Evolutionary conservation across 2,113 vertebrate species (phyloP).

Genomic region (Sorex fumeus): DNA sequence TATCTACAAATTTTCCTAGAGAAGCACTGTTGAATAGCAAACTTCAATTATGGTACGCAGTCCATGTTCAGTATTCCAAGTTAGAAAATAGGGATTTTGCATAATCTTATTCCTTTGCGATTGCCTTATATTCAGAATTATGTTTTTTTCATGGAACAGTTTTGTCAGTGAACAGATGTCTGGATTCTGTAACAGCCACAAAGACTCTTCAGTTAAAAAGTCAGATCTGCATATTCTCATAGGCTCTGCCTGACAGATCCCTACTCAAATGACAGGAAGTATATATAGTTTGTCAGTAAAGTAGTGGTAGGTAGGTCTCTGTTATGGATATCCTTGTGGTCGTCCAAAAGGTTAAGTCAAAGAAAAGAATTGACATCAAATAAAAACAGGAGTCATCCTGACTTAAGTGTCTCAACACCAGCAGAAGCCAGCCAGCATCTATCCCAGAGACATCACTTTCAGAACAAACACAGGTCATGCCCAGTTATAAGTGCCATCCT

Average conservation of each 20-base stretch:
- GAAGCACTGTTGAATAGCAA: slow-evolving; percentile 37
- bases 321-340: not conserved
- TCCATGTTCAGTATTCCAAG: not conserved
- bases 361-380: not conserved
- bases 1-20: not conserved
- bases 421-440: not conserved
- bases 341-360: not conserved
- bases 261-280: not conserved
- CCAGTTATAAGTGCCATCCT: not conserved
- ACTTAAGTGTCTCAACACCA: not conserved
- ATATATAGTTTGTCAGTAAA: not conserved
- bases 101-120: not conserved
- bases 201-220: slow-evolving; percentile 13
- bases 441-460: not conserved
- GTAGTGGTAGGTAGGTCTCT: not conserved
- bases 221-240: not conserved
- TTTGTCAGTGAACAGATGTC: slow-evolving; percentile 21
- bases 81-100: not conserved
- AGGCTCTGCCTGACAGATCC: not conserved
- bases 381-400: not conserved
- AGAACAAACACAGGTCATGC: not conserved
- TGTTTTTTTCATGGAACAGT: slow-evolving; percentile 24
- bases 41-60: not conserved
- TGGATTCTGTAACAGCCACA: not conserved
- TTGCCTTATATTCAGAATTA: not conserved